Evolutionary conservation across 2,113 vertebrate species (phyloP).

Genomic region (Struthidea cinerea): DNA sequence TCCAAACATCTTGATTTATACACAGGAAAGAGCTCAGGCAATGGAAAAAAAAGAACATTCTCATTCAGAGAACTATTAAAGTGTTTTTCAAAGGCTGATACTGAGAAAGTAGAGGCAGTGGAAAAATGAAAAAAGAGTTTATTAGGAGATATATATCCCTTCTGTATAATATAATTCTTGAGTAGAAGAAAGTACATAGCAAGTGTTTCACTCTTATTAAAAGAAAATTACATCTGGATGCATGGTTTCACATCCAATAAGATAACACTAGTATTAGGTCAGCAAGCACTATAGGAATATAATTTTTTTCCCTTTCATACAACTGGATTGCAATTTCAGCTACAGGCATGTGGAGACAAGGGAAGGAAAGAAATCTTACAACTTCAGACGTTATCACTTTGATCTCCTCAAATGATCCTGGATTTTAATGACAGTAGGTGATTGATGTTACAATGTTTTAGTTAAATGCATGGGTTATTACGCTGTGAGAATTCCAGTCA

Average conservation of each 20-base stretch:
- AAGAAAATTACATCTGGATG: conserved; percentile 39
- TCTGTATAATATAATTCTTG: conserved; percentile 44
- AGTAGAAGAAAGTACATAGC: conserved; percentile 1
- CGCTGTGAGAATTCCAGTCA: neutral
- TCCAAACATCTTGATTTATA: conserved; percentile 15
- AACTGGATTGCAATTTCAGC: neutral
- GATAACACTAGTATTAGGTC: conserved; percentile 7
- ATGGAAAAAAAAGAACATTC: neutral
- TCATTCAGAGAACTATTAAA: conserved; percentile 14
- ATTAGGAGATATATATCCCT: conserved; percentile 53
- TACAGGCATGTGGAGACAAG: fast-evolving
- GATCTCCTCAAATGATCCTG: neutral
- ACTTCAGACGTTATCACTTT: neutral
- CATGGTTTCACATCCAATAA: conserved; percentile 34
- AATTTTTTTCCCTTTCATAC: neutral
- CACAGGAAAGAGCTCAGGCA: neutral
- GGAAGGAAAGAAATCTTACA: neutral
- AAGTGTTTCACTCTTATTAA: neutral
- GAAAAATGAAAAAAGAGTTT: conserved; percentile 44
- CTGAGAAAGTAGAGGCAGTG: conserved; percentile 30
- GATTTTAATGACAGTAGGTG: neutral
- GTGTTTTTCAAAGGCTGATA: conserved; percentile 13
- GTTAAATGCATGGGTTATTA: conserved; percentile 13
- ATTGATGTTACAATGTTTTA: neutral
- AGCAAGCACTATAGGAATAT: neutral